Percentiles rank a stretch among this genome's conserved stretches.
phyloP scores from a whole-genome alignment of 2,113 vertebrate species.

The Mystacornis crossleyi region DNA sequence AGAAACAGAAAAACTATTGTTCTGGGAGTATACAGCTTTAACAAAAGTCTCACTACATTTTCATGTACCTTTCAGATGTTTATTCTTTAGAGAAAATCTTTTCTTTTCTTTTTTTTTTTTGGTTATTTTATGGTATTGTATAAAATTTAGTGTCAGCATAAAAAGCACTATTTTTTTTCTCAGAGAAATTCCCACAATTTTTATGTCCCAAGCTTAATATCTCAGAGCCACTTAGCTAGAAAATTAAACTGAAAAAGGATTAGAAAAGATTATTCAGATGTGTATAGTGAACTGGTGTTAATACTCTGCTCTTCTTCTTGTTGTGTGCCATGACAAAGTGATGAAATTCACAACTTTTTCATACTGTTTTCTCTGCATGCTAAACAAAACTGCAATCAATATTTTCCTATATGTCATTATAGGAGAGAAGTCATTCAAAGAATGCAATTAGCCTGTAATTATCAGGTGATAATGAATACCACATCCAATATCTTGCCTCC shows the following conservation, averaged over 20 bases:
- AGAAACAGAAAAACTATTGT: neutral
- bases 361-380: neutral
- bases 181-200: neutral
- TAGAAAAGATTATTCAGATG: constrained; percentile 3
- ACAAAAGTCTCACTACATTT: neutral
- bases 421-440: constrained; percentile 65
- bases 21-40: neutral
- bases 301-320: neutral
- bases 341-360: constrained; percentile 46
- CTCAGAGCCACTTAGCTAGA: neutral
- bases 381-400: constrained; percentile 55
- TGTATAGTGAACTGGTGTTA: neutral
- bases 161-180: neutral
- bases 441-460: constrained; percentile 76
- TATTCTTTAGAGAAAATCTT: neutral
- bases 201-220: neutral
- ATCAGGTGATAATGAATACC: constrained; percentile 73
- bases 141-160: neutral
- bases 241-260: neutral
- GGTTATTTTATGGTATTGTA: neutral
- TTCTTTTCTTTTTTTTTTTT: neutral
- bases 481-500: constrained; percentile 56
- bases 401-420: constrained; percentile 68
- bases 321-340: neutral
- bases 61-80: neutral